phyloP scores from a whole-genome alignment of 2,888 invertebrate species.

The Melangyna quadrimaculata region DNA sequence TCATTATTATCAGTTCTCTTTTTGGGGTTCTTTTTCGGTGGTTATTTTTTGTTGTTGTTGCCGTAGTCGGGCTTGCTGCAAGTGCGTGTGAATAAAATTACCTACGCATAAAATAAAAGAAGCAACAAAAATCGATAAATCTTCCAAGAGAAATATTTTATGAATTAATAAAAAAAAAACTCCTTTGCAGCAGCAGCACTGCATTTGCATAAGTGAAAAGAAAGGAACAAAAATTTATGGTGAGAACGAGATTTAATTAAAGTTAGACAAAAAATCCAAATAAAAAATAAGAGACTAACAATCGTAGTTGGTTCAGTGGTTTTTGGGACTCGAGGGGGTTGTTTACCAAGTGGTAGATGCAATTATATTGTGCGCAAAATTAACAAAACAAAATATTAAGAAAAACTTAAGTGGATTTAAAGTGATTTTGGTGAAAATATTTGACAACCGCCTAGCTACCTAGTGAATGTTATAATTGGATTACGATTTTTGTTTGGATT shows the following conservation, averaged over 20 bases:
- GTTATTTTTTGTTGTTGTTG: constrained; percentile 12
- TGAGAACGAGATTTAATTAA: constrained; percentile 51
- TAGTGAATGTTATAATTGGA: constrained; percentile 44
- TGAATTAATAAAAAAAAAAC: constrained; percentile 39
- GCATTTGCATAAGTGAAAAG: constrained; percentile 18
- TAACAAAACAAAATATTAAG: not conserved
- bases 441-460: constrained; percentile 12
- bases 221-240: constrained; percentile 30
- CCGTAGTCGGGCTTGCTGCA: constrained; percentile 42
- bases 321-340: constrained; percentile 20
- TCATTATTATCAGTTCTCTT: constrained; percentile 46
- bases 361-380: not conserved
- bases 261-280: not conserved
- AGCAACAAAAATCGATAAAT: constrained; percentile 61
- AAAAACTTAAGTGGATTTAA: not conserved
- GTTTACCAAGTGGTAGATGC: constrained; percentile 35
- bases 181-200: constrained; percentile 31
- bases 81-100: constrained; percentile 60
- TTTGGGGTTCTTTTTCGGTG: constrained; percentile 29
- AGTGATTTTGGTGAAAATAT: constrained; percentile 61
- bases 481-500: constrained; percentile 57
- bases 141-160: constrained; percentile 29
- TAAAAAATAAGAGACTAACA: not conserved
- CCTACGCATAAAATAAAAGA: constrained; percentile 40
- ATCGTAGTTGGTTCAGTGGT: constrained; percentile 6